Base-by-base conservation (phyloP, 2,113 vertebrate genomes). In the Percina caprodes region DNA sequence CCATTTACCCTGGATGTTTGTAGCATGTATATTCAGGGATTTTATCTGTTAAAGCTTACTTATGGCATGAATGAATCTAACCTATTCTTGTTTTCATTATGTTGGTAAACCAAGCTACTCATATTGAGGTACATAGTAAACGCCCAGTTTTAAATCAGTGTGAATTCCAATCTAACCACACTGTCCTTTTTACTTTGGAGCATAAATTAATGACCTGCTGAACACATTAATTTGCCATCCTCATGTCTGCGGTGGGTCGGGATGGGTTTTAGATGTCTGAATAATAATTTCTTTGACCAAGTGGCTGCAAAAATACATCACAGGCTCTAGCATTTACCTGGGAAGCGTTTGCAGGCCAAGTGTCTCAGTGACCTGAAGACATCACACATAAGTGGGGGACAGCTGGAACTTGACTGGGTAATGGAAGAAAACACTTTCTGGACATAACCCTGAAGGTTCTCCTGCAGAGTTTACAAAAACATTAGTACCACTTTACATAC, bases 341-440 rank as follows among this genome's bases (percentile, higher is more conserved):
- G 96, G 91, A 99, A 99, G 73, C 96, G 96, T 74, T 96, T 95
- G 71, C 96, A 95, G 87, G 98, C 98, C 92, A 99, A 94, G 69
- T 97, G 96, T 80, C 98, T 96, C 79, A 99, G 93, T 60, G 97
- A 97, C 88, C 96, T 97, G 90, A 99, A 99, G 79, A 98, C 92
- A 46, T 99, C 98, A 91, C 97, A 99, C 98, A 99, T 99, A 16
- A 98, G 91, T n/a, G 97, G 97, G 60, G 98, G 98, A 86, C 98
- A 99, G 93, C 95, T 98, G 86, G 97, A 96, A 88, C 97, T 97
- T n/a, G 98, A 99, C 79, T 95, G 94, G 19, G 99, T 96, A 92
- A 99, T 97, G 80, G 96, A 97, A 77, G 93, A 96, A 92, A 99
- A 99, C n/a, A 99, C 96, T 86, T 98, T 99, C 93, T 99, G 97